Conservation (phyloP, 2,113 vertebrate genomes). For the Myrmecobius fasciatus region DNA sequence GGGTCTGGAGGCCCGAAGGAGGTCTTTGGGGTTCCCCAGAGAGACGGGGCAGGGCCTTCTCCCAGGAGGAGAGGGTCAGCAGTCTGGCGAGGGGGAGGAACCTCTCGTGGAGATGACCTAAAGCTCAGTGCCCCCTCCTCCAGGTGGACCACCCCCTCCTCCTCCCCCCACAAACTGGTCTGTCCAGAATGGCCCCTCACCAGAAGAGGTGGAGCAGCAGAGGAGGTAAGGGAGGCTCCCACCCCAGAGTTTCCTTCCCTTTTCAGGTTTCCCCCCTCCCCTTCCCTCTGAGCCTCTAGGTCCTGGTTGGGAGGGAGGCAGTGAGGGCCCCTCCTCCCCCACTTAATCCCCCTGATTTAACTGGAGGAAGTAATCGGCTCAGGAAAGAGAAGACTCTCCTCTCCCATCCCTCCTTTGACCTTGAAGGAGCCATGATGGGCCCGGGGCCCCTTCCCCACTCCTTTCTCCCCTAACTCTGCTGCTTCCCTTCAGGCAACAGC, state of each 20-base stretch:
- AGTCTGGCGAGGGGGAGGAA: neutral
- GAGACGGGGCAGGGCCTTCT: neutral
- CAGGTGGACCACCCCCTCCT: slow-evolving; percentile 48
- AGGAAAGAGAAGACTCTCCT: neutral
- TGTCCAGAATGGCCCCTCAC: slow-evolving; percentile 88
- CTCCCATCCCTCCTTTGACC: neutral
- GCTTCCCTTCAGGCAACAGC: slow-evolving; percentile 78
- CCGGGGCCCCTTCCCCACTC: neutral
- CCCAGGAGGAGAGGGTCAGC: neutral
- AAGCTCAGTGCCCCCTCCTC: slow-evolving; percentile 4
- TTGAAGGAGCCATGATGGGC: neutral
- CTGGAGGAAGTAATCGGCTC: neutral
- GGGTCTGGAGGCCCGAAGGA: neutral
- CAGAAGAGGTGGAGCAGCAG: slow-evolving; percentile 90
- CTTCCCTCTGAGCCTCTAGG: too few species aligned
- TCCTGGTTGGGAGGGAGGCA: neutral
- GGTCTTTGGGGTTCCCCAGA: neutral
- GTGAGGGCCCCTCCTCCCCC: neutral
- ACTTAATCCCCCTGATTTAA: neutral
- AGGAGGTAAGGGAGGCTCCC: slow-evolving; percentile 83
- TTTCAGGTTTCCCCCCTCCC: neutral
- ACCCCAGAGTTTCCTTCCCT: neutral
- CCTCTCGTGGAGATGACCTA: neutral
- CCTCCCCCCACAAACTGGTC: slow-evolving; percentile 62
- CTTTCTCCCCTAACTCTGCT: neutral